phyloP scores from a whole-genome alignment of 1,140 invertebrate species.

The Chlorops oryzae region DNA sequence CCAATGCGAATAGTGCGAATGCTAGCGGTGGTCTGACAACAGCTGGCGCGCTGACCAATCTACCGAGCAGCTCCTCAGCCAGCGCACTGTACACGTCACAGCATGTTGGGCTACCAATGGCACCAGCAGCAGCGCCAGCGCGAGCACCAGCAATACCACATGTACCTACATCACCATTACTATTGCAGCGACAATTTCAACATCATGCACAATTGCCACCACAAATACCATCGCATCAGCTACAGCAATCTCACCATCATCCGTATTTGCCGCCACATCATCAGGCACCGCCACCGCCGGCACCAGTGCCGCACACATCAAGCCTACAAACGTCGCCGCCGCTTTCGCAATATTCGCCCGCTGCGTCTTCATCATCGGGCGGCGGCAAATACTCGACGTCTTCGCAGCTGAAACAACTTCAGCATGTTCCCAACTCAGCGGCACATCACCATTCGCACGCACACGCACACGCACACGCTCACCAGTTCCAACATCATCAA shows the following conservation, averaged over 20 bases:
- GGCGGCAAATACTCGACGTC: conserved; percentile 42
- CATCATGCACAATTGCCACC: conserved; percentile 14
- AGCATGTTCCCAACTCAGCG: conserved; percentile 5
- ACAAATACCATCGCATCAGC: conserved; percentile 23
- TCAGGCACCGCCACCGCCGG: conserved; percentile 44
- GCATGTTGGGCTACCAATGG: conserved; percentile 23
- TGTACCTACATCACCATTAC: conserved; percentile 47
- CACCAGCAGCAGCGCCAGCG: neutral
- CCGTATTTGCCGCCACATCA: conserved; percentile 19
- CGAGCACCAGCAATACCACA: conserved; percentile 12
- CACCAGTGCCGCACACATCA: conserved; percentile 26
- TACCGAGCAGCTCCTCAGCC: conserved; percentile 43
- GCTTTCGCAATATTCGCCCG: conserved; percentile 29
- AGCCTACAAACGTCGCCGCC: conserved; percentile 18
- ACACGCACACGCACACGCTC: conserved; percentile 13
- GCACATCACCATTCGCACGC: conserved; percentile 15
- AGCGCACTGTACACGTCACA: conserved; percentile 35
- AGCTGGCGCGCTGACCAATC: too few species aligned
- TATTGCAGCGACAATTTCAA: conserved; percentile 33
- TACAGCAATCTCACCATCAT: conserved; percentile 13
- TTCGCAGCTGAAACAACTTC: conserved; percentile 35
- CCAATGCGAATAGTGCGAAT: conserved; percentile 19
- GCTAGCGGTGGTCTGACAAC: conserved; percentile 5
- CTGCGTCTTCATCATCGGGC: conserved; percentile 29
- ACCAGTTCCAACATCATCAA: conserved; percentile 18